Base-by-base conservation (phyloP, 2,113 vertebrate species). In the Macroglossus sobrinus region DNA sequence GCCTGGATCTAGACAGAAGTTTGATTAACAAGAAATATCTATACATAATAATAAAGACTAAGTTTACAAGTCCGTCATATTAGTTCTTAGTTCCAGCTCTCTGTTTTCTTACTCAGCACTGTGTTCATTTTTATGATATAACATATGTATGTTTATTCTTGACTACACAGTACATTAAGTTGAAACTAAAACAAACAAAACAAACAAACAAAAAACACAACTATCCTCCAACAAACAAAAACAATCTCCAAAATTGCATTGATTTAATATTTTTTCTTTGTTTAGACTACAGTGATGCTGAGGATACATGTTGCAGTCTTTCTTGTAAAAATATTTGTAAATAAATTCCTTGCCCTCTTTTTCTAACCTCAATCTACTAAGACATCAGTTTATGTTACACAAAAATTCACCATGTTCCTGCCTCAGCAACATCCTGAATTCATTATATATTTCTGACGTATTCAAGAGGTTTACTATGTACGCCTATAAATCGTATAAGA, bases 311-410 rank as follows among this genome's bases (percentile, higher is more conserved):
- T 47, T 69, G 7, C 1, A 45, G 76, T 43, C 24, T 33, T 93
- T 78, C 86, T 84, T 89, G 2, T 9, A 26, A 84, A 89, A 53
- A 10, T 61, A 90, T n/a, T 50, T 71, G 80, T 94, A 45, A 0
- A 64, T 81, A 88, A 96, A 43, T 61, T 59, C 3, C 85, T 86
- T 84, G 4, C 75, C 69, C 61, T 96, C 75, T 96, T 93, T 21
- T 93, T 47, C 61, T 89, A 22, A 40, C 74, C 76, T 57, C n/a
- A 96, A 96, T 47, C 50, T 88, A 81, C 59, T 89, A 95, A 97
- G 86, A 18, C 28, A 50, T 91, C 45, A 24, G 7, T 63, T 38
- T 79, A 79, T 87, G 14, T 71, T 85, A 21, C 0, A 33, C 26
- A 43, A 69, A 96, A 96, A 95, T 55, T 47, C 45, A 76, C 4